Percentiles rank a stretch among this genome's conserved stretches.
Conservation (phyloP, 2,888 invertebrate genomes). For the Conomelus anceps region DNA sequence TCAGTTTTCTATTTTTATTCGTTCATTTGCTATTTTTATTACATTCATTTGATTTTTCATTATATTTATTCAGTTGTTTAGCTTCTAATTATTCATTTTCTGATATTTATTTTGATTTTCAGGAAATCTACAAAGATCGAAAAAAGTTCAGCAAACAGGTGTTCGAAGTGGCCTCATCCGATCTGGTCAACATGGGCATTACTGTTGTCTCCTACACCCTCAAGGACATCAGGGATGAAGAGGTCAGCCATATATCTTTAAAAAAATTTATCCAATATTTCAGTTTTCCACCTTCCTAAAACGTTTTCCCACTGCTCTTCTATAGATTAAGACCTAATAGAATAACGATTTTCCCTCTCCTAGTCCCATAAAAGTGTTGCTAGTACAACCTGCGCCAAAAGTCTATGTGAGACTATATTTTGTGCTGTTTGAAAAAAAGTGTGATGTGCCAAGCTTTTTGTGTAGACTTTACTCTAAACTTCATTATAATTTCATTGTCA, state of each 20-base stretch:
- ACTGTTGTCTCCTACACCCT: conserved; percentile 91
- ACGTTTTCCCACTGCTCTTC: no score
- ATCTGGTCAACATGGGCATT: conserved; percentile 93
- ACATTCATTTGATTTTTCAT: background rate
- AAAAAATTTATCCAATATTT: no score
- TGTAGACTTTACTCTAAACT: background rate
- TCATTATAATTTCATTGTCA: background rate
- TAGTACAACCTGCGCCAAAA: no score
- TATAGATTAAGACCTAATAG: background rate
- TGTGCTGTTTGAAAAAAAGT: background rate
- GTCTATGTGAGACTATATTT: no score
- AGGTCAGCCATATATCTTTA: conserved; percentile 56
- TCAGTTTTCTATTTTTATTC: no score
- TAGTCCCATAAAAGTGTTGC: background rate
- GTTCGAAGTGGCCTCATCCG: conserved; percentile 90
- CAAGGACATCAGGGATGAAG: conserved; percentile 90
- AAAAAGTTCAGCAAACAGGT: conserved; percentile 94
- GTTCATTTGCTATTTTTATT: background rate
- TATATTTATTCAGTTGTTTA: background rate
- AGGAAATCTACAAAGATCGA: conserved; percentile 90
- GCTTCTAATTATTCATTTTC: background rate
- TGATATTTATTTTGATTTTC: conserved; percentile 11
- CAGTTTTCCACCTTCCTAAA: no score
- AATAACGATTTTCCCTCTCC: background rate
- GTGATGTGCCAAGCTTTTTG: background rate